phyloP scores from a whole-genome alignment of 2,113 vertebrate species.

The Sinocyclocheilus anshuiensis region DNA sequence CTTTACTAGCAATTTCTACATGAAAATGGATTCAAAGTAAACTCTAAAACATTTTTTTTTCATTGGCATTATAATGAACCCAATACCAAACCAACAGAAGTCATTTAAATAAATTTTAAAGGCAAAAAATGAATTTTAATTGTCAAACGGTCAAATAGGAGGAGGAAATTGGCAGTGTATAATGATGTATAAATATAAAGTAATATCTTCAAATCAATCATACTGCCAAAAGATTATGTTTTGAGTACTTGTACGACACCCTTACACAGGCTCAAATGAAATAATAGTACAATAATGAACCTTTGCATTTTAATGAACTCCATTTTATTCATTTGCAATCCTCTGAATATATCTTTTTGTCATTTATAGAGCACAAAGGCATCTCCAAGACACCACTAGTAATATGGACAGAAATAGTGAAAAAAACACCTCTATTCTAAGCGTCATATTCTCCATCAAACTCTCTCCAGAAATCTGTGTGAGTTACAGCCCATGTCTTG shows the following conservation, averaged over 20 bases:
- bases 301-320: constrained; percentile 10
- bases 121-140: neutral
- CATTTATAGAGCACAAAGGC: constrained; percentile 25
- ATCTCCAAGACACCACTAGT: constrained; percentile 30
- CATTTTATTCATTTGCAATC: neutral
- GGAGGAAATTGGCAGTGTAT: neutral
- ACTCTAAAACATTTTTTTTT: no score
- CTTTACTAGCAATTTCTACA: no score
- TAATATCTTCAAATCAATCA: neutral
- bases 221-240: neutral
- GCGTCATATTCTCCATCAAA: constrained; percentile 48
- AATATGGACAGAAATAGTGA: constrained; percentile 12
- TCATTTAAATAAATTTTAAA: neutral
- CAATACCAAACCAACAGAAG: neutral
- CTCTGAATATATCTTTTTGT: constrained; percentile 28
- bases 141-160: neutral
- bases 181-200: neutral
- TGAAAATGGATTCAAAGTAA: no score
- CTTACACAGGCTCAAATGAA: neutral
- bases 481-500: constrained; percentile 57
- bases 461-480: constrained; percentile 55
- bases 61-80: neutral
- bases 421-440: constrained; percentile 47
- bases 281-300: neutral
- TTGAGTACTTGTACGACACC: neutral